phyloP scores from a whole-genome alignment of 2,888 invertebrate genomes.

The Leptodirus hochenwartii region DNA sequence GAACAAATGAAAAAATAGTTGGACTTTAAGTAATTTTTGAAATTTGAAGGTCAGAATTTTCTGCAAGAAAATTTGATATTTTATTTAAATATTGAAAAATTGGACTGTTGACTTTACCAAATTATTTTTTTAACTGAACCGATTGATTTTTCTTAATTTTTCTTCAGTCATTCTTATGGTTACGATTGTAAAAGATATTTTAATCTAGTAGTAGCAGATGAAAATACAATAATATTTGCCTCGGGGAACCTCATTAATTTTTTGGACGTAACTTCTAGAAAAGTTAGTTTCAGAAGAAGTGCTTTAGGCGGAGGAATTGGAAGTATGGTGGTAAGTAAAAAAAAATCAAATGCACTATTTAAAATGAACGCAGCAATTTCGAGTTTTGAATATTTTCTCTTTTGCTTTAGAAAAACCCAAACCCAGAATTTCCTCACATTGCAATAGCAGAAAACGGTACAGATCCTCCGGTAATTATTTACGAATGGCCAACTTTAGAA shows the following conservation, averaged over 20 bases:
- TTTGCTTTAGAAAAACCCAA: slow-evolving; percentile 39
- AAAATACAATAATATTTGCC: slow-evolving; percentile 53
- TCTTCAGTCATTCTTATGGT: slow-evolving; percentile 59
- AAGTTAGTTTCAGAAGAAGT: slow-evolving; percentile 51
- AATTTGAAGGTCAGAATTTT: too few relatives aligned
- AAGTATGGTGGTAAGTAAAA: slow-evolving; percentile 44
- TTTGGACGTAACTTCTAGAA: slow-evolving; percentile 44
- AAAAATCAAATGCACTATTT: background rate
- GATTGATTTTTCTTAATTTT: slow-evolving; percentile 14
- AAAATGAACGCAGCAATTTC: slow-evolving; percentile 3
- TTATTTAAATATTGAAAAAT: too few relatives aligned
- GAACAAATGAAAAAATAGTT: too few relatives aligned
- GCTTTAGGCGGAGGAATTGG: slow-evolving; percentile 68
- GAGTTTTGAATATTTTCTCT: slow-evolving; percentile 1
- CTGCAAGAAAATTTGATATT: too few relatives aligned
- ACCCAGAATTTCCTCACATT: slow-evolving; percentile 39
- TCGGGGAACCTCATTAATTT: slow-evolving; percentile 71
- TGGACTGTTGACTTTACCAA: too few relatives aligned
- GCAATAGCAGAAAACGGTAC: slow-evolving; percentile 65
- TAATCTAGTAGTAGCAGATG: slow-evolving; percentile 62
- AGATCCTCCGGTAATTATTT: slow-evolving; percentile 60
- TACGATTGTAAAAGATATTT: slow-evolving; percentile 68
- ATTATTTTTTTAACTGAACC: too few relatives aligned
- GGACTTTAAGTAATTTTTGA: too few relatives aligned
- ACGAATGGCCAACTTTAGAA: slow-evolving; percentile 65